Evolutionary conservation across 2,797 vertebrate species (phyloP), one percentile per base, ranked within the genome.

Genomic region (Fratercula arctica): DNA sequence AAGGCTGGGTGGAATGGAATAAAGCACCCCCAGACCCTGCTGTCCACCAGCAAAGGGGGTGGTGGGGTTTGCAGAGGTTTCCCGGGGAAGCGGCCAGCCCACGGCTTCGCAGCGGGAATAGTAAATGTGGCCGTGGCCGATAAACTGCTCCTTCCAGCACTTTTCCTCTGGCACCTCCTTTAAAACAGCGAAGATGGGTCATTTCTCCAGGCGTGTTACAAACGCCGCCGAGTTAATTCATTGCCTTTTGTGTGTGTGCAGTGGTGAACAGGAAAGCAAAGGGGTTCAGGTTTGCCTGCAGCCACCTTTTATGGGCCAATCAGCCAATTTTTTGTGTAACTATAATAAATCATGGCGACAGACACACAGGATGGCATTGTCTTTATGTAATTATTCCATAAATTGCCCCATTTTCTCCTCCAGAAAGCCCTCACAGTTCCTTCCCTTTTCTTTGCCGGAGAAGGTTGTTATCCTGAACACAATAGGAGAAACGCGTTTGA

Each of bases 351-450:
- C 92, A 88, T 3, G 0, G 74, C 1, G 0, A 89, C 83, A 91
- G 76, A 77, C 80, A 57, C 57, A n/a, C n/a, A 72, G 85, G 69
- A 75, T 86, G 66, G 79, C 0, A 12, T 63, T 76, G 74, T 74
- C 87, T 89, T 95, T 92, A 79, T 73, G 84, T 79, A 85, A 90
- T 96, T 96, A 96, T 94, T 85, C 89, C 84, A 90, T 79, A 96
- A 92, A 94, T 83, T 0, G 51, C 84, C 67, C 84, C 28, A 45
- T 89, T 94, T 90, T 87, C 50, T 89, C 59, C 56, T 31, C 13
- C 5, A 73, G 63, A 60, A 76, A 92, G 77, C 61, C 67, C 54
- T 82, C 51, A 28, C 43, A 17, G 57, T 75, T 72, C 69, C 33
- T 89, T 89, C 56, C 50, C 63, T 87, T 85, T 88, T 89, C 68